phyloP scores from a whole-genome alignment of 2,797 vertebrate genomes.

The Linurgus olivaceus region DNA sequence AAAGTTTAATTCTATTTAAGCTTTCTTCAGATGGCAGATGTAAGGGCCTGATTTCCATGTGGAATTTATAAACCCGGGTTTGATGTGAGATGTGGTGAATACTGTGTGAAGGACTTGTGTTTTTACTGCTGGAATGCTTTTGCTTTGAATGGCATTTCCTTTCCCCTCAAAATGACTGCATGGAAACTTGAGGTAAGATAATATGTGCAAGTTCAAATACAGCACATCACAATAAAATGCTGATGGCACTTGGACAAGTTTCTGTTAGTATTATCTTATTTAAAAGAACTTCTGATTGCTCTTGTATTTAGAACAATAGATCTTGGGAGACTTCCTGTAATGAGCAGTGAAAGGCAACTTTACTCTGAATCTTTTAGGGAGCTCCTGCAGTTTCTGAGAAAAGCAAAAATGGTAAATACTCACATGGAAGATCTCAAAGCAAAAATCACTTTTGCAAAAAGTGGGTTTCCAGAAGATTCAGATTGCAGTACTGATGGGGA shows the following conservation, averaged over 20 bases:
- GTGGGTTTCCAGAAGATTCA: background rate
- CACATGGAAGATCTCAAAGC: background rate
- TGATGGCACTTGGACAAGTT: slow-evolving; percentile 12
- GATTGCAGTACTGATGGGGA: background rate
- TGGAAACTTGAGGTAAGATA: slow-evolving; percentile 42
- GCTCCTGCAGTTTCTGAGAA: background rate
- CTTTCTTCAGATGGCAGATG: slow-evolving; percentile 6
- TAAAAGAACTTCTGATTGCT: background rate
- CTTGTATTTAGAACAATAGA: slow-evolving; percentile 21
- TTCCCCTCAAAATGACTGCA: slow-evolving; percentile 17
- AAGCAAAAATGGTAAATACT: background rate
- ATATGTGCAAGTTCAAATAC: slow-evolving; percentile 9
- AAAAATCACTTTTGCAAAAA: background rate
- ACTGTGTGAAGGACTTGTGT: background rate
- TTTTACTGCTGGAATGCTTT: slow-evolving; percentile 39
- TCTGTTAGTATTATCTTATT: slow-evolving; percentile 1
- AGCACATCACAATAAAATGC: background rate
- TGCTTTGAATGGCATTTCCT: slow-evolving; percentile 38
- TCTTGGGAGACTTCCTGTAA: background rate
- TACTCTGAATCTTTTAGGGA: background rate
- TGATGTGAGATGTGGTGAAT: slow-evolving; percentile 14
- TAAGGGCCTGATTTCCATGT: background rate
- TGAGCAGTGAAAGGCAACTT: background rate
- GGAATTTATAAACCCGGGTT: background rate
- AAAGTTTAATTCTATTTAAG: background rate